Evolutionary conservation across 2,888 invertebrate genomes (phyloP), one percentile per base, ranked within the genome.

Genomic region (Calliscelio sp.): DNA sequence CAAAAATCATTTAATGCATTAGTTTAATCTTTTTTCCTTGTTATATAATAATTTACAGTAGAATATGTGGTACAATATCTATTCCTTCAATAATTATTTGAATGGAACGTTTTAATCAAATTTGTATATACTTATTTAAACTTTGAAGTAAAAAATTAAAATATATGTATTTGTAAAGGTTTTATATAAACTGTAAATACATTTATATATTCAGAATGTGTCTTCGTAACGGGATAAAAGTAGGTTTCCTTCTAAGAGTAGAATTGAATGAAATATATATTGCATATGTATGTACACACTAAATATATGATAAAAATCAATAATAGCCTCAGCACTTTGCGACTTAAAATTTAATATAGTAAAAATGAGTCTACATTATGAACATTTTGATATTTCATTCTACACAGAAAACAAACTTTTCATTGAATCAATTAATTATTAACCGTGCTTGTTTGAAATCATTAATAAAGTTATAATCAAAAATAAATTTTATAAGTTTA

Each of bases 221-320:
- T 41, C n/a, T 41, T 41, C 14, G 38, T 14, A 10, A 14, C 14
- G 38, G 11, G 2, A 14, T 3, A 41, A 46, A 46, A 46, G 18
- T 46, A 46, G 46, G 46, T 46, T 18, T 46, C 3, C 46, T 38
- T 14, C 6, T 41, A 14, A n/a, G n/a, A n/a, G n/a, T 14, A 41
- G 46, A 46, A 46, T 46, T 18, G 46, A 46, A 2, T 18, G 11
- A 46, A 46, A 46, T 38, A 38, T 59, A 35, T 38, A 18, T 22
- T 16, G 1, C n/a, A 46, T 65, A 28, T 24, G 11, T 18, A 18
- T 11, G 14, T 22, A 38, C 24, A 25, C 24, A 65, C 11, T 24
- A n/a, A 46, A 24, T 18, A 61, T 61, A 61, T 28, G 16, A 61
- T 14, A 35, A 20, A 51, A 51, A 51, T 51, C 51, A 51, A 51